phyloP scores from a whole-genome alignment of 2,888 invertebrate genomes.

The Cecidostiba fungosa region DNA sequence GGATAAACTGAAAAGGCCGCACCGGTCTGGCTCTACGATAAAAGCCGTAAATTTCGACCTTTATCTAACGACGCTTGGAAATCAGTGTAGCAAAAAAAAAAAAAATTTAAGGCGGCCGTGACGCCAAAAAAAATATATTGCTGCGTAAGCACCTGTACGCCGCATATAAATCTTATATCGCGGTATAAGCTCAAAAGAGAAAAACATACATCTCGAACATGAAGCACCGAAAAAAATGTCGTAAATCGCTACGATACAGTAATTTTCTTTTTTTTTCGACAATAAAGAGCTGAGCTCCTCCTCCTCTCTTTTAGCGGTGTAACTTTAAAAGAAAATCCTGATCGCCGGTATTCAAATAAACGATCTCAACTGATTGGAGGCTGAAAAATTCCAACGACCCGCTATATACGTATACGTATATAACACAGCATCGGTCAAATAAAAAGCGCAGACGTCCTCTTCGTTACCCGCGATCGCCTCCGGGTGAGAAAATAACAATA shows the following conservation, averaged over 20 bases:
- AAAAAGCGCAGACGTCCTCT: not conserved
- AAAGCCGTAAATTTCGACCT: not conserved
- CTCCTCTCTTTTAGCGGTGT: not conserved
- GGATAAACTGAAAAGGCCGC: not conserved
- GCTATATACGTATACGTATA: too few species aligned
- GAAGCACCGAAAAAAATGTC: not conserved
- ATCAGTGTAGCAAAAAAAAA: not conserved
- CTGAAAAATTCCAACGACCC: not conserved
- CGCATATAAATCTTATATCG: not conserved
- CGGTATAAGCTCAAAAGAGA: not conserved
- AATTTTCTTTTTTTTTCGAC: not conserved
- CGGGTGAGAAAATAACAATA: not conserved
- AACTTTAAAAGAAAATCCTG: not conserved
- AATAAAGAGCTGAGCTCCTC: not conserved
- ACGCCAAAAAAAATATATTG: not conserved
- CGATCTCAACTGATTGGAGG: not conserved
- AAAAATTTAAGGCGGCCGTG: not conserved
- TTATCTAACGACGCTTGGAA: not conserved
- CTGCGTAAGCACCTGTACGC: not conserved
- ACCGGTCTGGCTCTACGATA: not conserved
- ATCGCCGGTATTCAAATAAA: not conserved
- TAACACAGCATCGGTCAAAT: not conserved
- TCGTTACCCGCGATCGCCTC: constrained; percentile 19
- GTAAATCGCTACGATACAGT: not conserved
- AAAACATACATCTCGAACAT: not conserved